A percentile compares a stretch with the other conserved stretches of the same genome.
phyloP scores from a whole-genome alignment of 2,113 vertebrate genomes.

The Actenoides hombroni region DNA sequence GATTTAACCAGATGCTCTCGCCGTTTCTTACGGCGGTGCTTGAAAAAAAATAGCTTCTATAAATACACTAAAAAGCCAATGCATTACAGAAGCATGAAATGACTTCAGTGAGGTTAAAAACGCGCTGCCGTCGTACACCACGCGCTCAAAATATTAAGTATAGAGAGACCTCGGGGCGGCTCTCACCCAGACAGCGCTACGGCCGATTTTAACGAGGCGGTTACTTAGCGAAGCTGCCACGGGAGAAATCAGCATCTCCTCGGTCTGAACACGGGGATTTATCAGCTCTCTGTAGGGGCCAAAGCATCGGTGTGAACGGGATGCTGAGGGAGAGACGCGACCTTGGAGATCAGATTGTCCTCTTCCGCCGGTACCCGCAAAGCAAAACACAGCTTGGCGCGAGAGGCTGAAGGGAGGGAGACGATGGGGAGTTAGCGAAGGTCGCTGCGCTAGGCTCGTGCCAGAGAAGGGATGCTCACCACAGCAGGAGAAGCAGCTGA shows the following conservation, averaged over 20 bases:
- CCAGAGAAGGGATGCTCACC: not conserved
- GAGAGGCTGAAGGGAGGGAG: not conserved
- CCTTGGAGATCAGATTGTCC: not conserved
- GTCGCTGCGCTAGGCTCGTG: not conserved
- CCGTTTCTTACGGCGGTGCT: conserved; percentile 50
- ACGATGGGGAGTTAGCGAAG: accelerated
- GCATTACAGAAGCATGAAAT: conserved; percentile 63
- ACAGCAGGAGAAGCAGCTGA: not conserved
- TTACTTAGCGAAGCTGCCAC: not conserved
- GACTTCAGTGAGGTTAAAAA: conserved; percentile 66
- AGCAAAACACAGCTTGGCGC: not conserved
- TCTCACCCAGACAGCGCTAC: not conserved
- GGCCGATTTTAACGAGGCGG: not conserved
- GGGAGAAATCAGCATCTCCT: not conserved
- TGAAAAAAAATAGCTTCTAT: conserved; percentile 60
- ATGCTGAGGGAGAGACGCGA: not conserved
- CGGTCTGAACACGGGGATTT: not conserved
- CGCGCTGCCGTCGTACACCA: not conserved
- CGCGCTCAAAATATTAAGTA: conserved; percentile 37
- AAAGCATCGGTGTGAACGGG: not conserved
- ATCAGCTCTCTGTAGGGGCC: not conserved
- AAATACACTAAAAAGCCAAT: conserved; percentile 52
- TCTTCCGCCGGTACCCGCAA: not conserved
- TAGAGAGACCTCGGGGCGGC: not conserved
- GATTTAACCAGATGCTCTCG: conserved; percentile 69